phyloP scores from a whole-genome alignment of 37 sponge, comb jelly and placozoan species.

The Hormiphora californensis region DNA sequence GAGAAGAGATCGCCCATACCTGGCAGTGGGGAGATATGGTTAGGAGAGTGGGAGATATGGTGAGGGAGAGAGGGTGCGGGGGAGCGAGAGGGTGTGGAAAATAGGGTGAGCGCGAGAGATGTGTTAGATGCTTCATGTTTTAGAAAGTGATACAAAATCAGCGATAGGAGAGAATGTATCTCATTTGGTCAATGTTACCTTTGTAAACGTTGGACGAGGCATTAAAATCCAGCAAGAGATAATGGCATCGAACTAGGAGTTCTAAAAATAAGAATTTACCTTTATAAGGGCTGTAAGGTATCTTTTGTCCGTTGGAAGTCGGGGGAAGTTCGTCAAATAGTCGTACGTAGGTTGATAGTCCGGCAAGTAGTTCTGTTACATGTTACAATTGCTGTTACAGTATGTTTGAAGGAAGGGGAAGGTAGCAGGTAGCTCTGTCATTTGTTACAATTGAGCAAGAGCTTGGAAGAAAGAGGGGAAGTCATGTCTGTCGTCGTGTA shows the following conservation, averaged over 20 bases:
- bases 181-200: constrained; percentile 24
- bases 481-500: no score
- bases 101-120: neutral
- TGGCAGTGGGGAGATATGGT: neutral
- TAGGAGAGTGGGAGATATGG: neutral
- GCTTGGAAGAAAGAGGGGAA: no score
- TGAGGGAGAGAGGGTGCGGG: neutral
- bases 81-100: neutral
- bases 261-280: neutral
- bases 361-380: neutral
- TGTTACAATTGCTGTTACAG: neutral
- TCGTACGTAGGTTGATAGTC: neutral
- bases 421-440: no score
- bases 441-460: no score
- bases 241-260: constrained; percentile 13
- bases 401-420: no score
- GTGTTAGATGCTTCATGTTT: neutral
- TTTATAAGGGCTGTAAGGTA: neutral
- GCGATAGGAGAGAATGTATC: no score
- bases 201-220: neutral
- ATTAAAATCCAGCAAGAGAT: constrained; percentile 17
- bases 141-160: no score
- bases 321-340: no score
- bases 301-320: no score
- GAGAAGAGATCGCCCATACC: constrained; percentile 74